Evolutionary conservation across 2,888 invertebrate species (phyloP), one percentile per base, ranked within the genome.

Genomic region (Chymomyza fuscimana): DNA sequence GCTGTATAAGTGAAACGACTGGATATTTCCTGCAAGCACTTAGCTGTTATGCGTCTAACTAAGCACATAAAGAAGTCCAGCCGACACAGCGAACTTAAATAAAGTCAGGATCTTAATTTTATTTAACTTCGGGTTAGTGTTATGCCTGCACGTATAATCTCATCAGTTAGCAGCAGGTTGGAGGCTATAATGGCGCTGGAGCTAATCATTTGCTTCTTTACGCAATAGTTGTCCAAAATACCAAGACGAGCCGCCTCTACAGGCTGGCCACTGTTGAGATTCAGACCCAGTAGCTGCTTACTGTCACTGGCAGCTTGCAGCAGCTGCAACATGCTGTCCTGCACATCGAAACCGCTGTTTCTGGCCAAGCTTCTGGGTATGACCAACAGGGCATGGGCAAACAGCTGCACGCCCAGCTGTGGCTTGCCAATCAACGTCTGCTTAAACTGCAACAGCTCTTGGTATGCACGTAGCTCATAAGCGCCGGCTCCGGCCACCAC

Each of bases 101-200:
- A 5, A 32, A 36, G 32, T 7, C 12, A 15, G 40, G 12, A 6
- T 10, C 15, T 54, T 54, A 52, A 52, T 19, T 52, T 52, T 52
- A n/a, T 52, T 52, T n/a, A n/a, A 19, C 96, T 92, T 98, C 10
- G 9, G 7, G 40, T 9, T 1, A 46, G 40, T 12, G 40, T 97
- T 95, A 99, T 95, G 74, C 99, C 99, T 78, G 99, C 99, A 91
- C 99, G 94, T 98, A 99, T 99, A 74, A 99, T 98, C 93, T 99
- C 99, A 92, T 99, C 99, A 22, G 99, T 99, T 59, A 99, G 94
- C 58, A 99, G 94, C 59, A 99, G 94, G 93, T 99, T 99, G 91
- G 97, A 96, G 58, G 99, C 99, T 88, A 99, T 98, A 5, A 99
- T 96, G 2, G 97, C 97, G 94, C 98, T 97, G 9, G 99, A 99